These are phyloP conservation scores for Hemaris fuciformis DNA, from an alignment of 2,888 invertebrate species.

Conservation along the genomic window DNA sequence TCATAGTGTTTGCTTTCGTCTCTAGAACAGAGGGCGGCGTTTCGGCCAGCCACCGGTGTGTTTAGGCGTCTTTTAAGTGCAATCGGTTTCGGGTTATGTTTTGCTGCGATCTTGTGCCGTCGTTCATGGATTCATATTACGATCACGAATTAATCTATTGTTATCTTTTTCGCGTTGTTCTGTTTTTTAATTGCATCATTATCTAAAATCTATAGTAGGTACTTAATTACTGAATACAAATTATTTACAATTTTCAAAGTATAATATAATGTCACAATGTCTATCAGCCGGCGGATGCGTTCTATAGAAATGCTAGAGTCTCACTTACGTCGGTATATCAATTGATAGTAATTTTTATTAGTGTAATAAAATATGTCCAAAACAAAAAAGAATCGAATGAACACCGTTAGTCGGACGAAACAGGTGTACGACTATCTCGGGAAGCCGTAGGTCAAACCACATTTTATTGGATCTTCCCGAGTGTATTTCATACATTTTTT, in stretches of 20 bases:
- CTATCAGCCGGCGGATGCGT: neutral
- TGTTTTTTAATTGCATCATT: neutral
- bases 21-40: slow-evolving; percentile 80
- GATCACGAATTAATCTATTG: slow-evolving; percentile 15
- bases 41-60: slow-evolving; percentile 67
- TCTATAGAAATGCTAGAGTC: slow-evolving; percentile 1
- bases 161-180: neutral
- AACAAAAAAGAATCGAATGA: slow-evolving; percentile 42
- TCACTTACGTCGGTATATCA: slow-evolving; percentile 16
- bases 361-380: slow-evolving; percentile 43
- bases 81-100: slow-evolving; percentile 65
- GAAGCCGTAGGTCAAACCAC: slow-evolving; percentile 32
- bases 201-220: neutral
- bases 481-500: slow-evolving; percentile 11
- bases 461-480: slow-evolving; percentile 21
- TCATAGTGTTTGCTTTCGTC: slow-evolving; percentile 74
- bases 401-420: slow-evolving; percentile 46
- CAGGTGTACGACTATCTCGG: slow-evolving; percentile 42
- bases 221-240: neutral
- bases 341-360: slow-evolving; percentile 40
- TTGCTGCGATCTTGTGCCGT: slow-evolving; percentile 46
- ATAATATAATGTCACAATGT: slow-evolving; percentile 3
- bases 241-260: slow-evolving; percentile 6
- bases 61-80: slow-evolving; percentile 66
- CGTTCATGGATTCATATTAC: slow-evolving; percentile 46